These are phyloP conservation scores for Anodontia alba DNA, from an alignment of 2,888 invertebrate species.

Conservation along the genomic window DNA sequence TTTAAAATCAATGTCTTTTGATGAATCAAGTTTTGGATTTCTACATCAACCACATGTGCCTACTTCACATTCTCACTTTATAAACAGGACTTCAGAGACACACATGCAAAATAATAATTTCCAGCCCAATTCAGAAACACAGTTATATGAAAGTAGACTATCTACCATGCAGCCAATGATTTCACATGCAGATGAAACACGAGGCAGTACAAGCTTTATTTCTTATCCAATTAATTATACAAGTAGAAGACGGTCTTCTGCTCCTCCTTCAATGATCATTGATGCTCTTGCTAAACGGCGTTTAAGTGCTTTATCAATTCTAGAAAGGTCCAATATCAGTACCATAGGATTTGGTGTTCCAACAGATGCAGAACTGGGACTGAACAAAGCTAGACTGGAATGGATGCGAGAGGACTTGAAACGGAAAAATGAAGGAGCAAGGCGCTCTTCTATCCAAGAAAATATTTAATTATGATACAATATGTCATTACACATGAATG, in stretches of 20 bases:
- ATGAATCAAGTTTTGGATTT: slow-evolving; percentile 10
- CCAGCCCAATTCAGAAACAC: not conserved
- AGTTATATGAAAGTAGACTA: not conserved
- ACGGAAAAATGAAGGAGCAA: slow-evolving; percentile 20
- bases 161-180: not conserved
- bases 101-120: slow-evolving; percentile 7
- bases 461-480: not conserved
- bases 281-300: slow-evolving; percentile 44
- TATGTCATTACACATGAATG: no score
- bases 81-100: not conserved
- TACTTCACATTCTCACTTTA: slow-evolving; percentile 10
- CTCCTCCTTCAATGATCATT: slow-evolving; percentile 49
- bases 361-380: slow-evolving; percentile 49
- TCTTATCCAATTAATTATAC: slow-evolving; percentile 23
- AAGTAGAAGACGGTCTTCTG: slow-evolving; percentile 38
- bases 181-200: not conserved
- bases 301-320: slow-evolving; percentile 54
- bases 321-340: slow-evolving; percentile 54
- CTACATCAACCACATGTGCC: not conserved
- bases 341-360: slow-evolving; percentile 39
- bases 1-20: slow-evolving; percentile 57
- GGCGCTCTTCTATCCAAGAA: not conserved
- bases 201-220: no score
- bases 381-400: slow-evolving; percentile 54
- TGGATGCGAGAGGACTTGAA: slow-evolving; percentile 54